Base-by-base conservation (phyloP, 1,140 invertebrate species). In the Tetramorium alpestre region DNA sequence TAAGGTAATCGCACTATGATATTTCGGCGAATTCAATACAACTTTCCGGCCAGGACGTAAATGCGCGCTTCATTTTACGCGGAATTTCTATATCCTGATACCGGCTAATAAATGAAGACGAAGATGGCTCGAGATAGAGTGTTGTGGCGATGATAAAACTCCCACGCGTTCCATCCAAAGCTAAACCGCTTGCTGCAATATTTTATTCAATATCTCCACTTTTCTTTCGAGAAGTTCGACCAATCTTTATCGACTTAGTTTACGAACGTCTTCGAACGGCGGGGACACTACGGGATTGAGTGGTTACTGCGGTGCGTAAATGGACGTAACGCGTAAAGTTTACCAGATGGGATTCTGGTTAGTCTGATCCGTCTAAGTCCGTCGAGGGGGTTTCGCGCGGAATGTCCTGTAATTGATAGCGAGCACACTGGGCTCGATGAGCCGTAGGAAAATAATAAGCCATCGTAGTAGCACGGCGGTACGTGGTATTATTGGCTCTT, bases 281-380 rank as follows among this genome's bases (percentile, higher is more conserved):
- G 6, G 11, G 7, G 54, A n/a, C 41, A 25, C 54, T 60, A 10
- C 54, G 44, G 38, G 28, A 75, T 84, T 75, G 80, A 84, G 78
- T 28, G 65, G 85, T 77, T 65, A 60, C 41, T 60, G 77, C 58
- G 89, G 87, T 90, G 89, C 54, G 86, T 88, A 82, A 90, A 82
- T 82, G 64, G 89, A 80, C 86, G 89, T 86, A 90, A 86, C 90
- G 78, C 58, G 70, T 67, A 89, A 92, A 93, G 89, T 91, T 93
- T 91, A 94, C 88, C 94, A 94, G 93, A 94, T 94, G 94, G 94
- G 93, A 94, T 94, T 94, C 92, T 89, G 93, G 92, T 94, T 91
- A 92, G 91, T 89, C 92, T 94, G 93, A 94, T 94, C 93, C 93
- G 75, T 90, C 89, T 92, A 94, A 94, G 91, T 92, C 93, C 89